Evolutionary conservation across 1,140 invertebrate genomes (phyloP).

Genomic region (Eumeta japonica): DNA sequence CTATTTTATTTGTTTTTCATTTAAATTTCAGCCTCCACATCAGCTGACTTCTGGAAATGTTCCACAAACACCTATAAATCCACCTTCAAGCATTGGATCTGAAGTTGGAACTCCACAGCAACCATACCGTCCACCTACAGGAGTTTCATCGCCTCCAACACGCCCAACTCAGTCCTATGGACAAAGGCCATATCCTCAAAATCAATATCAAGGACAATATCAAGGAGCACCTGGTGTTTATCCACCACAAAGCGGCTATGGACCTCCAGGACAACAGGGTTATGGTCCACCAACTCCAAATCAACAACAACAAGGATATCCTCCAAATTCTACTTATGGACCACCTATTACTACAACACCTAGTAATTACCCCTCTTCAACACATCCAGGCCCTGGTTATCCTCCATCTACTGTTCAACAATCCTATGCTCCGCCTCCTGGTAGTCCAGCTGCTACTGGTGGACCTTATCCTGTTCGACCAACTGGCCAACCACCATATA

Average conservation of each 20-base stretch:
- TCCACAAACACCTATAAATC: constrained; percentile 34
- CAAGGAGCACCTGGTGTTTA: constrained; percentile 45
- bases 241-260: constrained; percentile 49
- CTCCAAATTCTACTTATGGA: constrained; percentile 51
- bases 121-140: constrained; percentile 42
- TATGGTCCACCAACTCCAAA: constrained; percentile 52
- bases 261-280: constrained; percentile 45
- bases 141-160: constrained; percentile 45
- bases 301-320: constrained; percentile 52
- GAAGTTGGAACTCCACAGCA: constrained; percentile 37
- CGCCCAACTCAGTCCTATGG: constrained; percentile 53
- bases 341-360: constrained; percentile 53
- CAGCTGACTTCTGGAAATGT: constrained; percentile 43
- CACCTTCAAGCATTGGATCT: constrained; percentile 32
- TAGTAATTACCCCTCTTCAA: constrained; percentile 48
- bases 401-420: constrained; percentile 50
- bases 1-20: constrained; percentile 4
- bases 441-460: constrained; percentile 43
- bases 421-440: constrained; percentile 49
- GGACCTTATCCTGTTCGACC: constrained; percentile 47
- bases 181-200: constrained; percentile 51
- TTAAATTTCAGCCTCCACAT: constrained; percentile 47
- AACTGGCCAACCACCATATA: constrained; percentile 38
- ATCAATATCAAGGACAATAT: constrained; percentile 56
- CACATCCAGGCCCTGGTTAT: constrained; percentile 49